Conservation (phyloP, 2,113 vertebrate species). For the Pantherophis guttatus region DNA sequence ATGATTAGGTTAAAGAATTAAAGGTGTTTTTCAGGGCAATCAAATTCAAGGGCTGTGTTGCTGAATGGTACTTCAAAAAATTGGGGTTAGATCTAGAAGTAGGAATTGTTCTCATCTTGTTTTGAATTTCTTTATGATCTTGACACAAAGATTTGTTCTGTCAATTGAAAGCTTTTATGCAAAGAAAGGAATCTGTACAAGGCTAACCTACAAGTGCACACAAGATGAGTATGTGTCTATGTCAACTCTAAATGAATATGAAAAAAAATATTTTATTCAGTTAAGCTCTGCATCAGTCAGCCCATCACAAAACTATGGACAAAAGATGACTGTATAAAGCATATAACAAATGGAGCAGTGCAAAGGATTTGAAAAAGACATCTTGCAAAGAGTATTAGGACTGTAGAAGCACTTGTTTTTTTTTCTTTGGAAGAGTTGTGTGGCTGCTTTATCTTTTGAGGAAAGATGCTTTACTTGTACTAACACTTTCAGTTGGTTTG, state of each 20-base stretch:
- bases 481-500: not conserved
- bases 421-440: not conserved
- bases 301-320: not conserved
- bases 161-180: not conserved
- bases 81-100: not conserved
- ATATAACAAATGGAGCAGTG: not conserved
- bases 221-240: too few species aligned
- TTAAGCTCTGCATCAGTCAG: not conserved
- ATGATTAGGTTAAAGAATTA: not conserved
- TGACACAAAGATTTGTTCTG: not conserved
- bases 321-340: not conserved
- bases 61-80: not conserved
- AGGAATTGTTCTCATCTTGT: not conserved
- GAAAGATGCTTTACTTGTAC: not conserved
- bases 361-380: not conserved
- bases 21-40: not conserved
- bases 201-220: not conserved
- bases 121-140: not conserved
- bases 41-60: not conserved
- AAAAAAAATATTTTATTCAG: not conserved
- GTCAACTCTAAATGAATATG: not conserved
- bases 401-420: not conserved
- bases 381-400: not conserved
- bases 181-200: not conserved
- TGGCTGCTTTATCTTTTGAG: not conserved